Evolutionary conservation across 2,888 invertebrate species (phyloP).

Genomic region (Priocnemis perturbator): DNA sequence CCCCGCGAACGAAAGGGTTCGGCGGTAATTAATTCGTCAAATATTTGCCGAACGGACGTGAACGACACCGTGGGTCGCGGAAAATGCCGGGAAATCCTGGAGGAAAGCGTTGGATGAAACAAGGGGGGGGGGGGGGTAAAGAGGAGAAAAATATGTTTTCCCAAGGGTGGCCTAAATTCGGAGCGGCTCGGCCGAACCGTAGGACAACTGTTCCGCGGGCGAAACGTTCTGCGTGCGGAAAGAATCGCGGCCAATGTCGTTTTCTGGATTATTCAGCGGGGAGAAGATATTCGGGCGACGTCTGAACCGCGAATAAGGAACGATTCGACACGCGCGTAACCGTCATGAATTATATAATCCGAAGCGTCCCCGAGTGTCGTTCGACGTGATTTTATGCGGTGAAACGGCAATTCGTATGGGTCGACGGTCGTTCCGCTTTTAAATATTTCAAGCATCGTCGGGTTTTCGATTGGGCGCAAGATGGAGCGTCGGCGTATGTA

Average conservation of each 20-base stretch:
- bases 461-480: background rate
- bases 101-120: background rate
- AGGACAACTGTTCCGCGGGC: background rate
- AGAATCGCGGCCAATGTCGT: too few relatives aligned
- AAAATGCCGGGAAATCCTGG: background rate
- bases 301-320: too few relatives aligned
- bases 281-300: too few relatives aligned
- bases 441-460: background rate
- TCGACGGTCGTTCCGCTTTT: constrained; percentile 11
- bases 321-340: too few relatives aligned
- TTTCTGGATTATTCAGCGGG: background rate
- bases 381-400: constrained; percentile 59
- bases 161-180: background rate
- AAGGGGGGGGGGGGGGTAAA: background rate
- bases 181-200: background rate
- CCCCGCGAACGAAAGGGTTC: background rate
- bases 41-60: constrained; percentile 5
- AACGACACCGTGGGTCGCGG: background rate
- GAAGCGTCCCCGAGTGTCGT: constrained; percentile 35
- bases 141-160: background rate
- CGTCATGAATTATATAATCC: constrained; percentile 47
- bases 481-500: background rate
- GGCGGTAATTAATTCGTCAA: background rate
- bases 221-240: too few relatives aligned
- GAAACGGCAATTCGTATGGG: constrained; percentile 64